Percentiles rank a stretch among this genome's conserved stretches.
These are phyloP conservation scores for Neuroscelio doddi DNA, from an alignment of 2,888 invertebrate genomes.

Conservation along the genomic window DNA sequence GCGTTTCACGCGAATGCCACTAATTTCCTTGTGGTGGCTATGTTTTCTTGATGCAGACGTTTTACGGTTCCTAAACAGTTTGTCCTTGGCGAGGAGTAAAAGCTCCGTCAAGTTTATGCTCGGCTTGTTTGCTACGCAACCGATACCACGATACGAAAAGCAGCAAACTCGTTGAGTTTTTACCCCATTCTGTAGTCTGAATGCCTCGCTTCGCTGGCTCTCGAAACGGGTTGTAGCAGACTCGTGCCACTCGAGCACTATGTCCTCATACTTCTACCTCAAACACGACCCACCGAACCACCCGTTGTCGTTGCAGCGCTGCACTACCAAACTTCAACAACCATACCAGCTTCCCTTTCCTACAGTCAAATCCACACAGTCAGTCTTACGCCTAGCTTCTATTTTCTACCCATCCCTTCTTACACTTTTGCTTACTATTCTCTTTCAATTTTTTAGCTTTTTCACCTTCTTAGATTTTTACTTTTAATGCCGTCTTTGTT, in stretches of 20 bases:
- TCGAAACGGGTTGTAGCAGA: constrained; percentile 65
- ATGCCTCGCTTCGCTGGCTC: constrained; percentile 68
- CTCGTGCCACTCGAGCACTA: constrained; percentile 44
- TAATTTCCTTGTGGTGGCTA: constrained; percentile 44
- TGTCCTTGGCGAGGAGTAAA: no score
- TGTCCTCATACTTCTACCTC: neutral
- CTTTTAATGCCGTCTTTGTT: no score
- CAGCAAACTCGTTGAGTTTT: constrained; percentile 66
- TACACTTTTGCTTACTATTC: neutral
- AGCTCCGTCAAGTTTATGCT: constrained; percentile 63
- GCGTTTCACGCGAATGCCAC: constrained; percentile 38
- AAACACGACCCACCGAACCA: no score
- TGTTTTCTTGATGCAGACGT: constrained; percentile 49
- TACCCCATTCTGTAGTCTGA: constrained; percentile 68
- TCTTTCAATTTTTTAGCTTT: neutral
- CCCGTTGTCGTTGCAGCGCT: neutral
- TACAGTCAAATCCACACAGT: constrained; percentile 14
- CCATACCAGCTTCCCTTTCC: constrained; percentile 10
- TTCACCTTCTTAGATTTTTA: no score
- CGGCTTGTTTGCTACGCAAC: constrained; percentile 64
- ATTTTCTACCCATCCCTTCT: constrained; percentile 4
- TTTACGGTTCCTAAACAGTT: constrained; percentile 65
- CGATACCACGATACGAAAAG: constrained; percentile 60
- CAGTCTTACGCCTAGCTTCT: constrained; percentile 8
- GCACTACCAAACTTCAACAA: neutral